Percentiles rank a stretch among this genome's conserved stretches.
Conservation (phyloP, 92 coral and sea anemone genomes). For the Phenganax stokvisi region DNA sequence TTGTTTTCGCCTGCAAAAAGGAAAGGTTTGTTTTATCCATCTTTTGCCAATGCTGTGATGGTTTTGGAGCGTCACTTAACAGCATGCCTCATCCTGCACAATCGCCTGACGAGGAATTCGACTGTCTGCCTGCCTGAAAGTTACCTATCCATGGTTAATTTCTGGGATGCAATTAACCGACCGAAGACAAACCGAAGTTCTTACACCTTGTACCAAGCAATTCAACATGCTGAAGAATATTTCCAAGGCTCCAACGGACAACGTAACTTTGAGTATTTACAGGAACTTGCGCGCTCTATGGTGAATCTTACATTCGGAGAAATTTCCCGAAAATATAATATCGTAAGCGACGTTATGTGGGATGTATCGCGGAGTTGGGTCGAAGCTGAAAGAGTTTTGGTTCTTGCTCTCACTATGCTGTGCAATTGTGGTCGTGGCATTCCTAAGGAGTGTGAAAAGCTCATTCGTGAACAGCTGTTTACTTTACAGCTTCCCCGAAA, state of each 20-base stretch:
- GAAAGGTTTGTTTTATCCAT: slow-evolving; percentile 49
- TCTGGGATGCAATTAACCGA: slow-evolving; percentile 60
- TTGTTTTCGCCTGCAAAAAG: slow-evolving; percentile 57
- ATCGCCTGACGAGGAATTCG: slow-evolving; percentile 49
- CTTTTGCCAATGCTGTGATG: slow-evolving; percentile 63
- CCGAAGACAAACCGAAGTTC: slow-evolving; percentile 35
- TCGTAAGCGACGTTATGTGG: slow-evolving; percentile 48
- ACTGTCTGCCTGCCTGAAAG: slow-evolving; percentile 71
- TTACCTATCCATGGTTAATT: slow-evolving; percentile 53
- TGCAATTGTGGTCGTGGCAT: slow-evolving; percentile 80
- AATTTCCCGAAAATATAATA: slow-evolving; percentile 52
- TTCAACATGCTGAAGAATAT: slow-evolving; percentile 47
- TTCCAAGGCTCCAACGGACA: slow-evolving; percentile 42
- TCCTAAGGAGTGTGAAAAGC: slow-evolving; percentile 40
- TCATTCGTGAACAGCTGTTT: slow-evolving; percentile 45
- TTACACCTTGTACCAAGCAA: slow-evolving; percentile 35
- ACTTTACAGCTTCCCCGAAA: slow-evolving; percentile 21
- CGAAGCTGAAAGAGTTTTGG: slow-evolving; percentile 68
- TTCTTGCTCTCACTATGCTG: slow-evolving; percentile 72
- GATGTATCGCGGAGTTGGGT: slow-evolving; percentile 33
- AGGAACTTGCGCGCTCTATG: slow-evolving; percentile 52
- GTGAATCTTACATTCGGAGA: slow-evolving; percentile 65
- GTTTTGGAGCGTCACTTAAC: slow-evolving; percentile 71
- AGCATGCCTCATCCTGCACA: slow-evolving; percentile 56
- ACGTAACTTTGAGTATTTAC: slow-evolving; percentile 41